Evolutionary conservation across 1,140 invertebrate species (phyloP).

Genomic region (Paraescarpia echinospica): DNA sequence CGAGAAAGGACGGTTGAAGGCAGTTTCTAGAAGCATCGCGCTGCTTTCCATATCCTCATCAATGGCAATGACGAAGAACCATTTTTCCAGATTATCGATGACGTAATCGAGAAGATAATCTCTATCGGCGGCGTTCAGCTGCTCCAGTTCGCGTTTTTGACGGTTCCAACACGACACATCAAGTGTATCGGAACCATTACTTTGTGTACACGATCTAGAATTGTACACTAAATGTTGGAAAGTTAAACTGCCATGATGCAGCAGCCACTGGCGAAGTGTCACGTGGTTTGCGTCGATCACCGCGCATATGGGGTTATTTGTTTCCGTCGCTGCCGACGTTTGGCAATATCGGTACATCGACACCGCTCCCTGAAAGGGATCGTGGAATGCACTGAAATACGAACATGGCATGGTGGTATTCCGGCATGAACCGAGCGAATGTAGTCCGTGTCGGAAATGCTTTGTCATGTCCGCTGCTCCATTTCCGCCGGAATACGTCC

Average conservation of each 20-base stretch:
- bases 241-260: constrained; percentile 31
- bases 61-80: constrained; percentile 34
- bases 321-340: background rate
- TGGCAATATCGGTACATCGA: constrained; percentile 33
- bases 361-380: constrained; percentile 30
- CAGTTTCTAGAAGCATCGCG: constrained; percentile 31
- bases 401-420: constrained; percentile 32
- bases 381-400: constrained; percentile 34
- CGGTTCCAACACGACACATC: constrained; percentile 32
- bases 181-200: background rate
- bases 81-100: constrained; percentile 33
- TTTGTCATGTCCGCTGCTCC: constrained; percentile 4
- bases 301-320: constrained; percentile 28
- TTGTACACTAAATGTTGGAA: constrained; percentile 35
- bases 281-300: constrained; percentile 27
- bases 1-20: constrained; percentile 32
- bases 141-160: constrained; percentile 30
- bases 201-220: constrained; percentile 3
- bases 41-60: constrained; percentile 26
- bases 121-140: constrained; percentile 24
- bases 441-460: constrained; percentile 27
- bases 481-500: constrained; percentile 17
- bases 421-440: constrained; percentile 31
- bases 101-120: constrained; percentile 31
- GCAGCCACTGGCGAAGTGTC: constrained; percentile 34